Conservation (phyloP, 2,888 invertebrate genomes). For the Stegana nigrithorax region DNA sequence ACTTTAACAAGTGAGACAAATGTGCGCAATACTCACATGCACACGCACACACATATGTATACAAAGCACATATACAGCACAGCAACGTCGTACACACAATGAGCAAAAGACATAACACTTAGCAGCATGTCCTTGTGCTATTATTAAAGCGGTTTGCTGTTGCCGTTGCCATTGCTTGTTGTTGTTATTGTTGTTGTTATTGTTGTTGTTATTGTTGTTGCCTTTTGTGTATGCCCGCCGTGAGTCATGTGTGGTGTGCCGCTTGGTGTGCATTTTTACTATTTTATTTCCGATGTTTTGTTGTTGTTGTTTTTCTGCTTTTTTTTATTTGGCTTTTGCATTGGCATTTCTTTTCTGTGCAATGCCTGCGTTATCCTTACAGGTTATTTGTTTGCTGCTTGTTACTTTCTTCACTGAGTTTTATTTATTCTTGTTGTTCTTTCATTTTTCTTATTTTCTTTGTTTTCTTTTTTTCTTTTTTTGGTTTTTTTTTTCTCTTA, state of each 20-base stretch:
- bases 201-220: conserved; percentile 38
- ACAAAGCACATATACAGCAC: neutral
- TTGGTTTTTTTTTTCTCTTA: conserved; percentile 29
- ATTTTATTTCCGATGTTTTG: conserved; percentile 17
- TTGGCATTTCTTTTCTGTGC: conserved; percentile 6
- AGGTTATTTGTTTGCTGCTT: no score
- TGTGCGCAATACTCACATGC: no score
- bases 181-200: conserved; percentile 31
- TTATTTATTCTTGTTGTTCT: no score
- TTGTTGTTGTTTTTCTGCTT: conserved; percentile 32
- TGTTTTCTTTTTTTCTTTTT: conserved; percentile 1
- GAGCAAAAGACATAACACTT: conserved; percentile 7
- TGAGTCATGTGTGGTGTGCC: conserved; percentile 51
- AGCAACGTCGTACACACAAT: neutral
- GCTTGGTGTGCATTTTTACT: neutral
- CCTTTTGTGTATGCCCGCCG: conserved; percentile 34
- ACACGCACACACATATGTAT: neutral
- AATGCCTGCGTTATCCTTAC: neutral
- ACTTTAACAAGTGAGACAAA: neutral
- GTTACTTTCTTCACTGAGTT: neutral
- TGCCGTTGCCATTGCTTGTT: conserved; percentile 30
- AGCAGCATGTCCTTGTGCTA: conserved; percentile 32
- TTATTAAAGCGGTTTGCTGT: conserved; percentile 28
- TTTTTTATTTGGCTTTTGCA: conserved; percentile 14
- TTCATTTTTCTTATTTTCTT: neutral